Evolutionary conservation across 2,113 vertebrate species (phyloP).

Genomic region (Cephalopholis sonnerati): DNA sequence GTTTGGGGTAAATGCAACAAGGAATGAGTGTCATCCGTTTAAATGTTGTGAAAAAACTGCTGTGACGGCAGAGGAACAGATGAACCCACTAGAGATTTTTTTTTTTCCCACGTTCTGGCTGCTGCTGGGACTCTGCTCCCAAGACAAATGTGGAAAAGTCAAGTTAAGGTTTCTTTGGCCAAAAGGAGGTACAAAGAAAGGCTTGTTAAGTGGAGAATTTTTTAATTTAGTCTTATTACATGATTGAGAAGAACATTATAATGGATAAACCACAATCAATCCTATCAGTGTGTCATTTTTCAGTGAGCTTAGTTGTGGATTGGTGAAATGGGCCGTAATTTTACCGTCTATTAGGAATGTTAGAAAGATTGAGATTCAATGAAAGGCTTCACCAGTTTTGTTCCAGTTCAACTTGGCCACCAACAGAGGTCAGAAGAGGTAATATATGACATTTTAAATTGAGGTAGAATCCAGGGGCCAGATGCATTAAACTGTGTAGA

Average conservation of each 20-base stretch:
- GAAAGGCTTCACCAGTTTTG: neutral
- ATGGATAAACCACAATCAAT: constrained; percentile 9
- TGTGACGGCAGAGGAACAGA: neutral
- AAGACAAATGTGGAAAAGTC: constrained; percentile 34
- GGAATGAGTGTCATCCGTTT: constrained; percentile 7
- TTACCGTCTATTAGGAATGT: neutral
- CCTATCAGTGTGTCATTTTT: neutral
- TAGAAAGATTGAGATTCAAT: neutral
- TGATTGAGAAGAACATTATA: constrained; percentile 3
- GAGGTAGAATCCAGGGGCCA: neutral
- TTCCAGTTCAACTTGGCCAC: neutral
- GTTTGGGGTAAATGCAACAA: neutral
- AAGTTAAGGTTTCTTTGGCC: neutral
- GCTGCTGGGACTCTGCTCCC: neutral
- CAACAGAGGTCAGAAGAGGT: neutral
- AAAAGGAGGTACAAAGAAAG: constrained; percentile 6
- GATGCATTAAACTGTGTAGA: too few relatives aligned
- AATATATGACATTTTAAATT: neutral
- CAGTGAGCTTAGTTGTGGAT: too few relatives aligned
- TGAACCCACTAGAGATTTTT: neutral
- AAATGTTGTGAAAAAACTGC: neutral
- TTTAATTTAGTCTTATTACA: constrained; percentile 10
- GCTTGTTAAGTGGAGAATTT: constrained; percentile 1
- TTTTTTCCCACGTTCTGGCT: neutral
- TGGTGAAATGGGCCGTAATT: neutral